Evolutionary conservation across 1,140 invertebrate species (phyloP), one percentile per base, ranked within the genome.

Genomic region (Aphelinus atriplicis): DNA sequence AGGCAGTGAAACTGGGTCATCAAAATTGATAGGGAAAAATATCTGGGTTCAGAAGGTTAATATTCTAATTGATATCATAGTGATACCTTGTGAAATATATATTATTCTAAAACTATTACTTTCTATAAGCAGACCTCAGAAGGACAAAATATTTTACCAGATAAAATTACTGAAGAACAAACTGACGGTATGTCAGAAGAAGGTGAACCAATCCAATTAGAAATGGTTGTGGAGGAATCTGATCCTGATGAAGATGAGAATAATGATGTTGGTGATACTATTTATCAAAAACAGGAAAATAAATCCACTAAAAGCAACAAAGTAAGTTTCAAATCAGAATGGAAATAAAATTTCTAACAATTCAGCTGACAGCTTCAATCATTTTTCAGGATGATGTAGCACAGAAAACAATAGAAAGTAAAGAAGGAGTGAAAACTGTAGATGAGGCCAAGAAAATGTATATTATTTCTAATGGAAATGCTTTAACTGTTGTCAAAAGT

Each of bases 121-220:
- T 26, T 26, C 26, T 26, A 26, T 26, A 26, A 26, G 26, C 26
- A 65, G 26, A 70, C 42, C 48, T 67, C 57, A 79, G 50, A 47
- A 69, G 9, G 75, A 70, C 75, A 78, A 57, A 84, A 87, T 77
- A 75, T 81, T 67, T 76, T 87, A 45, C 82, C 83, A 26, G 77
- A 82, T 58, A 81, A 84, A 2, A 87, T 87, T 83, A 82, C 82
- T 7, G 78, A 87, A 9, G 83, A 86, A 53, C 81, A 88, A 61
- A 79, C 79, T 3, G 85, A 87, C 72, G 83, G 80, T 64, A 46
- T 80, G 1, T 80, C 82, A 9, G 79, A 81, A 42, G 76, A 79
- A n/a, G 71, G 81, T 53, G 81, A 76, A 3, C 50, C 78, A 7
- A 80, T 84, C 3, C 81, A 84, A 26, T 58, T 84, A 53, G 82